Base-by-base conservation (phyloP, 2,113 vertebrate species). In the Ovibos moschatus region DNA sequence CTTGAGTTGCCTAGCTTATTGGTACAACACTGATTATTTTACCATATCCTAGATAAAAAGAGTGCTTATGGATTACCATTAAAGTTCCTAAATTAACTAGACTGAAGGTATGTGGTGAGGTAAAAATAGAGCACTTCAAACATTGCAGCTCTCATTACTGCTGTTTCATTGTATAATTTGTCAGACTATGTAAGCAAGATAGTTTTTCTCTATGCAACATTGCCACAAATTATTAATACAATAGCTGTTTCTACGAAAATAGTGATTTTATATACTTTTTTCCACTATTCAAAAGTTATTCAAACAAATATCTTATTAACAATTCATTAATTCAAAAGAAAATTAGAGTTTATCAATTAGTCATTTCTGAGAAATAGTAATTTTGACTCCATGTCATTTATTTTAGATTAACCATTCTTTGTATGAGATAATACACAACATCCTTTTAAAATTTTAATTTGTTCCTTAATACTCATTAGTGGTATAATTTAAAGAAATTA, bases 361-460 rank as follows among this genome's bases (percentile, higher is more conserved):
- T 94, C 87, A 79, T 83, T 95, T 96, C 93, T 97, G 82, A 96
- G 84, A 79, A 96, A 94, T 5, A 90, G 19, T 97, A 89, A 94
- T 95, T 98, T 98, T 95, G 33, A 87, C 19, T 53, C 13, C 82
- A 92, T 95, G 67, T 95, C 94, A 97, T 97, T 81, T 84, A 30
- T 93, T 33, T 96, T 83, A 62, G 78, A 30, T 94, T 98, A 45
- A 88, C 36, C 5, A 50, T 95, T 95, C 19, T 88, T 92, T 92
- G 43, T 60, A 43, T 87, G 16, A 82, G 83, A 64, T 87, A 76
- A 83, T 64, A 40, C 7, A 78, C 14, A 23, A 1, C 36, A 57
- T 57, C 87, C 36, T 67, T 83, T 14, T 19, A 21, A 84, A 96
- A 47, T 87, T 89, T 89, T 47, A 84, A 60, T 79, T 71, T 96